phyloP scores from a whole-genome alignment of 2,888 invertebrate species.

The Drosophila nr. medialis region DNA sequence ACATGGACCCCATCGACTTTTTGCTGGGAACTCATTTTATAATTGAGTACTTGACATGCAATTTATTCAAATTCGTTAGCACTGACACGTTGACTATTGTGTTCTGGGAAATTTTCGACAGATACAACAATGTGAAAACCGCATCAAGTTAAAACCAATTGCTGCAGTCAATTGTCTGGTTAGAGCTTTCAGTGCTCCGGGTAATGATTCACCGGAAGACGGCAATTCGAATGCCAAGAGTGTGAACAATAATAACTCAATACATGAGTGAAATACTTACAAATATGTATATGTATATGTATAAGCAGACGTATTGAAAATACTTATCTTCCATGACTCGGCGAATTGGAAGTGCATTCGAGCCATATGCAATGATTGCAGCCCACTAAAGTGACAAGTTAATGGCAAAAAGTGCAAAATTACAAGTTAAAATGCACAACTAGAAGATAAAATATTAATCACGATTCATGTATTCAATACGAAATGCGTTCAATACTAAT shows the following conservation, averaged over 20 bases:
- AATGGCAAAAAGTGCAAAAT: background rate
- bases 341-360: background rate
- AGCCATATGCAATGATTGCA: background rate
- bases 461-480: background rate
- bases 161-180: conserved; percentile 38
- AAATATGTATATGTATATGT: background rate
- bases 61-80: conserved; percentile 30
- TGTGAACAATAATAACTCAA: conserved; percentile 28
- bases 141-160: conserved; percentile 30
- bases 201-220: conserved; percentile 39
- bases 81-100: background rate
- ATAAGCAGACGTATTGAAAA: background rate
- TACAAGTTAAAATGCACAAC: background rate
- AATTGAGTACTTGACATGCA: background rate
- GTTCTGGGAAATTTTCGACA: conserved; percentile 17
- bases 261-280: background rate
- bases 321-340: conserved; percentile 12
- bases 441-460: background rate
- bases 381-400: background rate
- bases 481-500: background rate
- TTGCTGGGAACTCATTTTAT: background rate
- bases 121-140: conserved; percentile 12
- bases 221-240: conserved; percentile 36
- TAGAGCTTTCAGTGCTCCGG: background rate
- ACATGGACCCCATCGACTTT: background rate